Percentiles rank a stretch among this genome's conserved stretches.
These are phyloP conservation scores for Drosophila pandora DNA, from an alignment of 1,140 invertebrate genomes.

Conservation along the genomic window DNA sequence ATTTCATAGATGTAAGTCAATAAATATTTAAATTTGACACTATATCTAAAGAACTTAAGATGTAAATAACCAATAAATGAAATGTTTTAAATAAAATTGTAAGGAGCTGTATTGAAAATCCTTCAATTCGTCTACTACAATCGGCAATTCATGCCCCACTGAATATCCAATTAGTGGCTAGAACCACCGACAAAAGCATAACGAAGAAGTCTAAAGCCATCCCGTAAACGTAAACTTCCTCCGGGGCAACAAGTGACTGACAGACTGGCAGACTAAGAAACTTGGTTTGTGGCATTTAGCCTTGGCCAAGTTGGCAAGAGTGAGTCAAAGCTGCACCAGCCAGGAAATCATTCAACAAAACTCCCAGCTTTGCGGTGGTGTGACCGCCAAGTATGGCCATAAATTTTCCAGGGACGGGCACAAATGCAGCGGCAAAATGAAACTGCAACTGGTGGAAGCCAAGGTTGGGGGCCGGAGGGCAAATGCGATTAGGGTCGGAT, in stretches of 20 bases:
- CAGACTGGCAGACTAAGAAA: constrained; percentile 15
- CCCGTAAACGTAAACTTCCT: constrained; percentile 40
- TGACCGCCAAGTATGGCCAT: constrained; percentile 49
- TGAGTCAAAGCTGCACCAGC: constrained; percentile 42
- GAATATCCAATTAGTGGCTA: constrained; percentile 41
- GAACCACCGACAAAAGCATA: constrained; percentile 30
- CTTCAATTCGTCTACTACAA: constrained; percentile 1
- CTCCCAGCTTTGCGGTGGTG: constrained; percentile 29
- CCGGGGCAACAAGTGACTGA: constrained; percentile 45
- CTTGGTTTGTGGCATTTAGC: constrained; percentile 41
- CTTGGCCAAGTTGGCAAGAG: constrained; percentile 37
- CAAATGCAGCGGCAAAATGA: constrained; percentile 42
- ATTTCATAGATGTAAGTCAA: too few species aligned
- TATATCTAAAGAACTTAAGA: too few species aligned
- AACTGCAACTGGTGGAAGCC: constrained; percentile 21
- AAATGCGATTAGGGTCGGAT: constrained; percentile 56
- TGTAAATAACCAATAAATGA: too few species aligned
- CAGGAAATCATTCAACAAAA: constrained; percentile 68
- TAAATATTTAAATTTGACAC: too few species aligned
- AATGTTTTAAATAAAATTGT: too few species aligned
- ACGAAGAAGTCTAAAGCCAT: constrained; percentile 23
- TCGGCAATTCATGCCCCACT: constrained; percentile 18
- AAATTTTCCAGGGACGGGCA: constrained; percentile 58
- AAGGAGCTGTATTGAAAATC: not conserved
- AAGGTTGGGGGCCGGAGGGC: constrained; percentile 34